Evolutionary conservation across 2,888 invertebrate genomes (phyloP).

Genomic region (Adelphocoris suturalis): DNA sequence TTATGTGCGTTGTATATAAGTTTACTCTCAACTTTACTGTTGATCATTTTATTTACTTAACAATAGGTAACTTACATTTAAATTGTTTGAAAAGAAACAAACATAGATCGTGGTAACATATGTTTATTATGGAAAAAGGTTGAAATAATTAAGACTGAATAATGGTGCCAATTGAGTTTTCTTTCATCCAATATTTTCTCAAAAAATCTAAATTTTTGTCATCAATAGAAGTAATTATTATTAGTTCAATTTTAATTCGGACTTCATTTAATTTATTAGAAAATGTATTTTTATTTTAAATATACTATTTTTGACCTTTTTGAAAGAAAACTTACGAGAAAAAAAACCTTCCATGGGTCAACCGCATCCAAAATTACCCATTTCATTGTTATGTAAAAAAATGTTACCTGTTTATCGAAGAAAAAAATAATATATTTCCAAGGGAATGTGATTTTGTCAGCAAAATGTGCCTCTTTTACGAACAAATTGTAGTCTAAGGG

Average conservation of each 20-base stretch:
- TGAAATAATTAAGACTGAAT: conserved; percentile 75
- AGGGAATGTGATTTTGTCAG: neutral
- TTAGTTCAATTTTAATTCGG: neutral
- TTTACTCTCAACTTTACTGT: conserved; percentile 64
- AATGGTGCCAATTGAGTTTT: conserved; percentile 76
- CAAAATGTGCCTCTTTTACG: conserved; percentile 44
- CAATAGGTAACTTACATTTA: conserved; percentile 30
- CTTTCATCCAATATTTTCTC: conserved; percentile 45
- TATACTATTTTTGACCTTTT: neutral
- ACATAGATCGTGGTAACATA: conserved; percentile 9
- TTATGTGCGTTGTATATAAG: conserved; percentile 73
- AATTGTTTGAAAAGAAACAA: neutral
- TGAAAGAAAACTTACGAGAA: conserved; percentile 31
- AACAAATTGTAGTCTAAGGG: conserved; percentile 2
- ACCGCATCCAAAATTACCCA: neutral
- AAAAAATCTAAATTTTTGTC: conserved; percentile 27
- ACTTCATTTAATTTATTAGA: neutral
- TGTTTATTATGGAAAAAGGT: conserved; percentile 38
- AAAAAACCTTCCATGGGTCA: conserved; percentile 38
- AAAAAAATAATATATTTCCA: neutral
- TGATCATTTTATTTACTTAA: conserved; percentile 66
- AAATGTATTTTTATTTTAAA: neutral
- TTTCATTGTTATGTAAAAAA: conserved; percentile 4
- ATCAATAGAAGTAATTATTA: neutral
- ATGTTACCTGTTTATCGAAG: neutral